A percentile compares a stretch with the other conserved stretches of the same genome.
phyloP scores from a whole-genome alignment of 2,888 invertebrate genomes.

The Agrochola macilenta region DNA sequence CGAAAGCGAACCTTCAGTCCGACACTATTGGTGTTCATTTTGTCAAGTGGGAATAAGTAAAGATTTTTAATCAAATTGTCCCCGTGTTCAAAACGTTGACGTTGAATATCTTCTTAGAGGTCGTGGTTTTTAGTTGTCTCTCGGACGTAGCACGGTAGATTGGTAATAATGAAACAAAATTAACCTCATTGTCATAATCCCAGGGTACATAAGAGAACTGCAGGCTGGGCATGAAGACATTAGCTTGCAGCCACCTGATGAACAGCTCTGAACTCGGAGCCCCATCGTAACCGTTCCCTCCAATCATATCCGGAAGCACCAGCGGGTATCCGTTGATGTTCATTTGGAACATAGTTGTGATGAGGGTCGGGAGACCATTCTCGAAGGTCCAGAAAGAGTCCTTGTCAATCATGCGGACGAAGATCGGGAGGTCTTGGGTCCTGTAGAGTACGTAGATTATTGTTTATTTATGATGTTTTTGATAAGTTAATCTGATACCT shows the following conservation, averaged over 20 bases:
- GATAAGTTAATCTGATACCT: too few species aligned
- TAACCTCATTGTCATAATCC: constrained; percentile 92
- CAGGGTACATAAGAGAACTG: constrained; percentile 95
- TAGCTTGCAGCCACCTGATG: constrained; percentile 94
- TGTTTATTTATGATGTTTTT: neutral
- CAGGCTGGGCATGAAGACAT: constrained; percentile 94
- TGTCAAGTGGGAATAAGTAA: neutral
- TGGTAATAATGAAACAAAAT: neutral
- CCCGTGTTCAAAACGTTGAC: neutral
- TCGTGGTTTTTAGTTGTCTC: neutral
- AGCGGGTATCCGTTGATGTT: constrained; percentile 92
- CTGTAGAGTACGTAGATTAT: constrained; percentile 70
- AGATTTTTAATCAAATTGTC: neutral
- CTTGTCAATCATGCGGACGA: constrained; percentile 94
- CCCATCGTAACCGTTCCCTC: constrained; percentile 91
- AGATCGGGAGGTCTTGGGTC: constrained; percentile 92
- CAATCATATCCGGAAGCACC: constrained; percentile 95
- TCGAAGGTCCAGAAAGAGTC: constrained; percentile 92
- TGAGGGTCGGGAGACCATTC: constrained; percentile 93
- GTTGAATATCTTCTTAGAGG: neutral
- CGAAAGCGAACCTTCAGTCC: too few species aligned
- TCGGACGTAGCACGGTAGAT: neutral
- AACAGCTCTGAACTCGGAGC: constrained; percentile 91
- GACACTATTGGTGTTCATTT: neutral
- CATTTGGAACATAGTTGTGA: constrained; percentile 92